A percentile compares a stretch with the other conserved stretches of the same genome.
These are phyloP conservation scores for Melanostoma scalare DNA, from an alignment of 2,888 invertebrate species.

Conservation along the genomic window DNA sequence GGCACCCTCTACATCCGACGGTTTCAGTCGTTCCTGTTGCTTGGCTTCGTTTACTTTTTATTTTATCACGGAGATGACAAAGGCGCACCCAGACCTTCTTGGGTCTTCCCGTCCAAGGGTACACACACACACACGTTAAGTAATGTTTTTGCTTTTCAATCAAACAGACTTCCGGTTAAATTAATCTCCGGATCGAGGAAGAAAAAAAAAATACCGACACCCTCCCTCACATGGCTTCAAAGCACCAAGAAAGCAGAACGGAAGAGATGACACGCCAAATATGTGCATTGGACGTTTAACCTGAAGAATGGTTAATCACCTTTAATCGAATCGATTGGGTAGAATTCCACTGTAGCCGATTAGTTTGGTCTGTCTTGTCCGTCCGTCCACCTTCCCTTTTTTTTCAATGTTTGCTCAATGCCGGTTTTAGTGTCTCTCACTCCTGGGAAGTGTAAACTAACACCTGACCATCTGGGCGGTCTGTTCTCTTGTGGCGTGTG, in stretches of 20 bases:
- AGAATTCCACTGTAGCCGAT: conserved; percentile 61
- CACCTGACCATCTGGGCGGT: conserved; percentile 73
- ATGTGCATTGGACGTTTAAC: conserved; percentile 64
- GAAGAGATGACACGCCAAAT: conserved; percentile 67
- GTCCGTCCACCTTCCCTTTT: conserved; percentile 19
- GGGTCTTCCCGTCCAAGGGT: conserved; percentile 19
- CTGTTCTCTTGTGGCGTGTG: conserved; percentile 14
- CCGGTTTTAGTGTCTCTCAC: conserved; percentile 43
- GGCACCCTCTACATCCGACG: conserved; percentile 56
- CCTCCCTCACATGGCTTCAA: conserved; percentile 30
- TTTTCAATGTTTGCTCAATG: conserved; percentile 49
- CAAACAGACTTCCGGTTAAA: conserved; percentile 72
- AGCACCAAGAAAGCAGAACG: conserved; percentile 36
- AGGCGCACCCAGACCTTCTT: conserved; percentile 43
- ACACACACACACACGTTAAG: conserved; percentile 26
- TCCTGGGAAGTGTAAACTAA: conserved; percentile 70
- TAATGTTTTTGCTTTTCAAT: conserved; percentile 60
- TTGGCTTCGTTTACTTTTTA: conserved; percentile 28
- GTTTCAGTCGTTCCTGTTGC: conserved; percentile 26
- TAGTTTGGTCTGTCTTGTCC: conserved; percentile 23
- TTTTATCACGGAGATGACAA: conserved; percentile 4
- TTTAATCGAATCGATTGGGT: conserved; percentile 70
- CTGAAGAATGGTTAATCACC: conserved; percentile 69
- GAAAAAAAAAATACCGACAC: conserved; percentile 29
- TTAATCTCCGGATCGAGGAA: conserved; percentile 58